These are phyloP conservation scores for Pissodes strobi DNA, from an alignment of 1,140 invertebrate species.

Conservation along the genomic window DNA sequence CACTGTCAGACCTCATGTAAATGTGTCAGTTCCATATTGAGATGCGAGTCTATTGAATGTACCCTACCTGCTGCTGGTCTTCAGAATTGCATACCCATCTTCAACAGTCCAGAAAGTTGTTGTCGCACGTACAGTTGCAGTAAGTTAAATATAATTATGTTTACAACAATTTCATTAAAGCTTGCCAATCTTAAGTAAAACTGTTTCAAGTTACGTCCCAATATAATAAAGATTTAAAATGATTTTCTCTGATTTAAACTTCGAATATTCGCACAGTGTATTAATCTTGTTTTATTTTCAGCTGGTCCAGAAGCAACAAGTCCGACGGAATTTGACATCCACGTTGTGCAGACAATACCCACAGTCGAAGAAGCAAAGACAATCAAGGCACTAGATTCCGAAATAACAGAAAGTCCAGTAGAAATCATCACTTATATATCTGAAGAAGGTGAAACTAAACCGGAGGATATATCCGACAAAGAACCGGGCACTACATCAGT, in stretches of 20 bases:
- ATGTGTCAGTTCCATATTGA: constrained; percentile 83
- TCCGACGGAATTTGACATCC: constrained; percentile 65
- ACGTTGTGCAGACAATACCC: constrained; percentile 57
- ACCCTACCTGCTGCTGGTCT: constrained; percentile 67
- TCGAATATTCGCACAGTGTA: neutral
- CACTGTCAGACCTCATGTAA: constrained; percentile 76
- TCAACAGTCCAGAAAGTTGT: constrained; percentile 66
- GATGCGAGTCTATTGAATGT: constrained; percentile 78
- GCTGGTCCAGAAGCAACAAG: constrained; percentile 39
- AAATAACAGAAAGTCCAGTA: neutral
- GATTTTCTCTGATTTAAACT: neutral
- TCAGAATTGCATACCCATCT: constrained; percentile 71
- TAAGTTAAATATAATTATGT: constrained; percentile 57
- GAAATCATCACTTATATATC: constrained; percentile 6
- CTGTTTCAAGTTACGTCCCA: too few species aligned
- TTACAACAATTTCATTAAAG: constrained; percentile 12
- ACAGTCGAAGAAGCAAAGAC: constrained; percentile 22
- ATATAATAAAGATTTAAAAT: too few species aligned
- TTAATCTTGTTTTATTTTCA: constrained; percentile 33
- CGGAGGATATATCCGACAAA: constrained; percentile 32
- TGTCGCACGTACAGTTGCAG: constrained; percentile 81
- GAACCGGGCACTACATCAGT: too few species aligned
- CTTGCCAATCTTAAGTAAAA: neutral
- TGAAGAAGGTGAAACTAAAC: too few species aligned
- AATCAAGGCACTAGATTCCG: constrained; percentile 6